Evolutionary conservation across 1,140 invertebrate species (phyloP), one percentile per base, ranked within the genome.

Genomic region (Bradynema listronoti): DNA sequence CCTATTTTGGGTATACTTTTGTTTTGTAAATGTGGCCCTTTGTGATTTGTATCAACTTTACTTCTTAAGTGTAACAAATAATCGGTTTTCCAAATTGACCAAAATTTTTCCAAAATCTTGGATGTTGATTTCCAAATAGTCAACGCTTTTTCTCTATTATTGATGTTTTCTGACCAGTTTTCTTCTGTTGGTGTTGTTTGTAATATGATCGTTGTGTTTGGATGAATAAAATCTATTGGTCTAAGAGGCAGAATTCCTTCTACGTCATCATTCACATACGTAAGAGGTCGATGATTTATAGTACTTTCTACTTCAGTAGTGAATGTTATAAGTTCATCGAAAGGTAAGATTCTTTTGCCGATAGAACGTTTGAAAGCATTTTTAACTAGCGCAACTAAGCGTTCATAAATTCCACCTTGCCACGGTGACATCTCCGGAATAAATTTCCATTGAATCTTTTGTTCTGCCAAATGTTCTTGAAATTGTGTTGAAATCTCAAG

Each of bases 341-440:
- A 51, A 2, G 33, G 54, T 1, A 75, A 22, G 42, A 52, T 62
- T n/a, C 41, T 25, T 16, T 45, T 49, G 14, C 66, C 72, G 2
- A 73, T 32, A 7, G 58, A 45, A 57, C 81, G 80, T 5, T 76
- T 46, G 5, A 80, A 27, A 0, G 74, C 49, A 7, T 54, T 46
- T 64, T 78, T 71, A 24, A 61, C 42, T 2, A 69, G 16, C 27
- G 58, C 63, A 6, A 82, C 69, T 5, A 83, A 34, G 9, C 80
- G 56, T 56, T 82, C 78, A 59, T 68, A 79, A 22, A 69, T 71
- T 7, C 80, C 80, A 22, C 80, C 79, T 70, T 74, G 79, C 78
- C 80, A 82, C 5, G 79, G 65, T 5, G 78, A 71, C 16, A 60
- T 58, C 1, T 72, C 69, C 9, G 78, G 68, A 54, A 70, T 78